Base-by-base conservation (phyloP, 2,888 invertebrate genomes). In the Meloe dianella region DNA sequence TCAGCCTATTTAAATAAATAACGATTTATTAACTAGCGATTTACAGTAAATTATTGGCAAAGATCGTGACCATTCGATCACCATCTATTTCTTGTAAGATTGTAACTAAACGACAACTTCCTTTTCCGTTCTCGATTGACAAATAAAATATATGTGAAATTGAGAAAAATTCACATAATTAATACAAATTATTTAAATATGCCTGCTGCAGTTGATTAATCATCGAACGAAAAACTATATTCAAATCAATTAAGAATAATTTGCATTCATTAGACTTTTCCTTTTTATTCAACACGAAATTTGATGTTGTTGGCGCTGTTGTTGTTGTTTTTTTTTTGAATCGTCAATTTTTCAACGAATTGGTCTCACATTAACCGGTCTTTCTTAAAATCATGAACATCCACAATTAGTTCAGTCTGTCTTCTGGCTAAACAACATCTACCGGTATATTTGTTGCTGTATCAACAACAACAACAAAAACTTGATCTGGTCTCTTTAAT, bases 1-100 rank as follows among this genome's bases (percentile, higher is more conserved):
- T 68, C 67, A 69, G 71, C 72, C 72, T 35, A 71, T 72, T 72
- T 67, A 68, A 68, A 71, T 66, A 69, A 65, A 69, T 69, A 61
- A 62, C 57, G 57, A 69, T 69, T 69, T 69, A 69, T 69, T 65
- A 35, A 63, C 60, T 32, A n/a, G 65, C 63, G 62, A 56, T 68
- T 68, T 65, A 61, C 61, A 58, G 68, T 63, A 65, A 68, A 68
- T 65, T 65, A 63, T 64, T 64, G 47, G 63, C 60, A 30, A 54
- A 32, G 58, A 59, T 63, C 68, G 68, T 68, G 68, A 68, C 65
- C 60, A 14, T 4, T 35, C 60, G 68, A 68, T 68, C 63, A 63
- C 30, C 30, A 60, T 60, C 60, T 60, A 38, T 35, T 60, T 54
- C 24, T 20, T 20, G n/a, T n/a, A 47, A 47, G 47, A 47, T 47